Base-by-base conservation (phyloP, 2,797 vertebrate genomes). In the Poeciliopsis paucimaculata region DNA sequence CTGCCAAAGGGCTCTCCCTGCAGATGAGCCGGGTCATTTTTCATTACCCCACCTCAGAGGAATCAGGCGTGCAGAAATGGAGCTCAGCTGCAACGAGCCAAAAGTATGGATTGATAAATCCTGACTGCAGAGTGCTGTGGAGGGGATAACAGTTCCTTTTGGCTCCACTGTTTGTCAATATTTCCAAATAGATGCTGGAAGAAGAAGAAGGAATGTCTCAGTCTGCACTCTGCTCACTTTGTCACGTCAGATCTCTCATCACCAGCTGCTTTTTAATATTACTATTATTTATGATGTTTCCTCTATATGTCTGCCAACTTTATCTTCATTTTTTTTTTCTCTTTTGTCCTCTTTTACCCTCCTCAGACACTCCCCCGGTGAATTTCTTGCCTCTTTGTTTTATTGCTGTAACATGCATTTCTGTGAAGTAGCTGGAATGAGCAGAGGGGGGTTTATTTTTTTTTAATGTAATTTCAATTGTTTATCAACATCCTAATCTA, bases 21-120 rank as follows among this genome's bases (percentile, higher is more conserved):
- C 87, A 94, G 91, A 94, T 93, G 92, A 93, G 91, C 83, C 73
- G 86, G 93, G 87, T 95, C 91, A 91, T 93, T 94, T 95, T 93
- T 94, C 94, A 93, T 91, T 90, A 91, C 78, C 47, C 77, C 86
- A 81, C 84, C 89, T 93, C 86, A 80, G 86, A 91, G 87, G 84
- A 94, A 90, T 93, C 87, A 88, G 84, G 81, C 85, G 81, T 83
- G 88, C 84, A 77, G 49, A 92, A 92, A 92, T 88, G 88, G 91
- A 92, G 92, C 85, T 70, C 83, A 80, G 86, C 78, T 81, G 73
- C 82, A 87, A 75, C 81, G 77, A 91, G 89, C 91, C 90, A 89
- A 87, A 85, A 80, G 89, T 83, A 80, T 78, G 66, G 87, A 88
- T 77, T 84, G 85, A 88, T 89, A 82, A 90, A 93, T 90, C 83